Conservation (phyloP, 2,113 vertebrate species). For the Anoura caudifer region DNA sequence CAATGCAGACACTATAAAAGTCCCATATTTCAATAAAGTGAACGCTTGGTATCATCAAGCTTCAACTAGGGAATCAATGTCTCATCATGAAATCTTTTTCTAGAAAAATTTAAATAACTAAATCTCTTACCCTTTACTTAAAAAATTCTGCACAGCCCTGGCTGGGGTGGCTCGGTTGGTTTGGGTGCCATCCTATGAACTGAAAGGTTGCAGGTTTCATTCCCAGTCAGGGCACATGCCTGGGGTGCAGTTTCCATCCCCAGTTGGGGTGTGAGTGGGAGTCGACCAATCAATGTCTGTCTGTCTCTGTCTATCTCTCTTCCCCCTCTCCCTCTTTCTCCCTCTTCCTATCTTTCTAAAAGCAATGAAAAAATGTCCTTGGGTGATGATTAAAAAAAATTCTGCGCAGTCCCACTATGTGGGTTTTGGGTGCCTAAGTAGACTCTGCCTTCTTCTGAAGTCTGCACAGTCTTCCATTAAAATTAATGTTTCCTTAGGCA, state of each 20-base stretch:
- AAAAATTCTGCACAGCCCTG: not conserved
- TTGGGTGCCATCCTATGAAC: too few relatives aligned
- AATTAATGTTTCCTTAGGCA: not conserved
- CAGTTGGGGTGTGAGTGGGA: too few relatives aligned
- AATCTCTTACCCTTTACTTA: not conserved
- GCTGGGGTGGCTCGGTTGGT: too few relatives aligned
- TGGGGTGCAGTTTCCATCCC: too few relatives aligned
- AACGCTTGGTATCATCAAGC: not conserved
- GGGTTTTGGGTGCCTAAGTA: not conserved
- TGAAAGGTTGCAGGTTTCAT: too few relatives aligned
- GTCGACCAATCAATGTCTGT: too few relatives aligned
- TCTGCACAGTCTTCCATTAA: not conserved
- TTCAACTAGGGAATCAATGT: not conserved
- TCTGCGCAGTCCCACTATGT: not conserved
- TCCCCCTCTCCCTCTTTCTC: too few relatives aligned
- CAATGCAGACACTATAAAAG: not conserved
- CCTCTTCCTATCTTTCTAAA: too few relatives aligned
- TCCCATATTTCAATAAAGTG: not conserved
- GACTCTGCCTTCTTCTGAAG: not conserved
- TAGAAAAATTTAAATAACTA: not conserved
- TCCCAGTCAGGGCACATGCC: too few relatives aligned
- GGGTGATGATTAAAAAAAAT: not conserved
- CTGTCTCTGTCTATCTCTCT: too few relatives aligned
- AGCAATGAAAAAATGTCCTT: too few relatives aligned
- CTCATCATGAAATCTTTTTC: not conserved